phyloP scores from a whole-genome alignment of 2,888 invertebrate genomes.

The Camponotus fellah region DNA sequence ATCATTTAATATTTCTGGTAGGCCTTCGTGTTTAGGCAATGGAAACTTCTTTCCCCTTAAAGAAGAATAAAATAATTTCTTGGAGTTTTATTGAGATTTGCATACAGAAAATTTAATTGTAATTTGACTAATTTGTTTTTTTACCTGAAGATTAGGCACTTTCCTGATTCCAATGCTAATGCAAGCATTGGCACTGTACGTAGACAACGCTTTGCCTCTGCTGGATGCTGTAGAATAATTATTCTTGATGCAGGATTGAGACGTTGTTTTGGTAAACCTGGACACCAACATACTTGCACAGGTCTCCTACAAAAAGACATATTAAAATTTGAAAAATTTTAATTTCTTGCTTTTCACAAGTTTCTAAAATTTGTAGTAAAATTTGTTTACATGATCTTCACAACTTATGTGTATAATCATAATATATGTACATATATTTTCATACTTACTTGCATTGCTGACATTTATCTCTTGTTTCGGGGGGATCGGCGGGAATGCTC shows the following conservation, averaged over 20 bases:
- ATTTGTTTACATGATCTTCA: neutral
- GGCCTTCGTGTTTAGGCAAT: constrained; percentile 88
- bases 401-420: neutral
- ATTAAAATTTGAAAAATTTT: neutral
- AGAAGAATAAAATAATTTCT: constrained; percentile 76
- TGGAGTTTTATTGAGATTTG: neutral
- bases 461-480: constrained; percentile 91
- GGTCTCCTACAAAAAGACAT: constrained; percentile 90
- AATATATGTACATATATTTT: neutral
- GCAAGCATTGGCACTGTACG: constrained; percentile 96
- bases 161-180: constrained; percentile 91
- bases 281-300: constrained; percentile 95
- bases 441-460: constrained; percentile 91
- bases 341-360: neutral
- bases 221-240: constrained; percentile 96
- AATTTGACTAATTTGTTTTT: neutral
- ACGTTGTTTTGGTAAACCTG: constrained; percentile 91
- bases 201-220: constrained; percentile 95
- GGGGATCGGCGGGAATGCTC: constrained; percentile 92
- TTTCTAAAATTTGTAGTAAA: neutral
- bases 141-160: constrained; percentile 89
- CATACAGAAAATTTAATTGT: neutral
- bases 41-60: constrained; percentile 95
- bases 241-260: constrained; percentile 91
- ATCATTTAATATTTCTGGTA: constrained; percentile 89